A percentile compares a stretch with the other conserved stretches of the same genome.
phyloP scores from a whole-genome alignment of 2,113 vertebrate genomes.

The Calidris pugnax region DNA sequence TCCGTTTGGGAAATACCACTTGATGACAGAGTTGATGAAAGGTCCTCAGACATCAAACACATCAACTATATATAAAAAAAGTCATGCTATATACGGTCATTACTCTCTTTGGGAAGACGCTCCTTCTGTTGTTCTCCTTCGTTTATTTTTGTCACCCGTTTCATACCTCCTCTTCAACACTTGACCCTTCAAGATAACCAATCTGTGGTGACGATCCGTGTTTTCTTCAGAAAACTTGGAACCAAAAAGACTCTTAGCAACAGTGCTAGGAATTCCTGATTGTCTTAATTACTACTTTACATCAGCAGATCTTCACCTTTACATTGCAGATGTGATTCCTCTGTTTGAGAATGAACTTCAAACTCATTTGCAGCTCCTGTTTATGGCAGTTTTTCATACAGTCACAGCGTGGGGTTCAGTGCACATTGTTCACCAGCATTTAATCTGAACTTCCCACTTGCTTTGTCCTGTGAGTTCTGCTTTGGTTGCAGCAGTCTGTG shows the following conservation, averaged over 20 bases:
- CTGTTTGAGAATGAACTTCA: neutral
- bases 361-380: neutral
- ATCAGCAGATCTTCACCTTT: neutral
- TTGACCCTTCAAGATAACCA: conserved; percentile 59
- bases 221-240: conserved; percentile 5
- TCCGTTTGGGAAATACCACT: conserved; percentile 43
- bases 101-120: conserved; percentile 14
- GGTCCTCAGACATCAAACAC: conserved; percentile 50
- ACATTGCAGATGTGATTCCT: neutral
- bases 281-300: neutral
- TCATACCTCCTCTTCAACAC: conserved; percentile 66
- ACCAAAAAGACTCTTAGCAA: neutral
- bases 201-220: conserved; percentile 15
- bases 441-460: conserved; percentile 4
- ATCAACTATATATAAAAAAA: neutral
- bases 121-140: conserved; percentile 56
- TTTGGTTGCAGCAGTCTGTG: neutral
- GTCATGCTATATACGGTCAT: conserved; percentile 45
- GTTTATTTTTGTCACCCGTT: conserved; percentile 55
- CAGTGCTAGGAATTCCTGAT: neutral
- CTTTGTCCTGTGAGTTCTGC: neutral
- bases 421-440: neutral
- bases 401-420: neutral
- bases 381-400: neutral
- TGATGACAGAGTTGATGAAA: conserved; percentile 39